These are phyloP conservation scores for Takifugu rubripes DNA, from an alignment of 2,797 vertebrate genomes.

Conservation along the genomic window DNA sequence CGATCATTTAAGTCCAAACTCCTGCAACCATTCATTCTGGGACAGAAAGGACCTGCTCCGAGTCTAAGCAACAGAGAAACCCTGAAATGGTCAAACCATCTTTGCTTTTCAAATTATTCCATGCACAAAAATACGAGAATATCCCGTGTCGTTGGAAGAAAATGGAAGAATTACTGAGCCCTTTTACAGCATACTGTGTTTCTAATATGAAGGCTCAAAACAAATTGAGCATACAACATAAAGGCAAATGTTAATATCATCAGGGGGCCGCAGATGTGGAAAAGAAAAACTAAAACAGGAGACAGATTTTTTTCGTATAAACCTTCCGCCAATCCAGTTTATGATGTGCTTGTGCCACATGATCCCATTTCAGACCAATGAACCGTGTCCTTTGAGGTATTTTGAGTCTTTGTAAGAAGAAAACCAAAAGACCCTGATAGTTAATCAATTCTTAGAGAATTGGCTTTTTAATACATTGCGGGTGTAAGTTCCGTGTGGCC, in stretches of 20 bases:
- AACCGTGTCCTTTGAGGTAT: conserved; percentile 48
- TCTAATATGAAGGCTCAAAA: conserved; percentile 8
- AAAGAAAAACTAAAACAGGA: conserved; percentile 24
- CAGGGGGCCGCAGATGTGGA: conserved; percentile 40
- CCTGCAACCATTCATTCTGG: too few relatives aligned
- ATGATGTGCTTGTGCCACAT: conserved; percentile 38
- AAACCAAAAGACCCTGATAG: conserved; percentile 34
- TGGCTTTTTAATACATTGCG: conserved; percentile 40
- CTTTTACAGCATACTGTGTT: conserved; percentile 5
- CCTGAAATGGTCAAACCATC: conserved; percentile 6
- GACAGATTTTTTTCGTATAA: conserved; percentile 27
- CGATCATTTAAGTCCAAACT: too few relatives aligned
- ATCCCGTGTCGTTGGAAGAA: conserved; percentile 1
- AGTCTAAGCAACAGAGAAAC: too few relatives aligned
- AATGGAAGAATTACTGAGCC: conserved; percentile 26
- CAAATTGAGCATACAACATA: conserved; percentile 22
- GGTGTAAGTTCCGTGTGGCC: conserved; percentile 32
- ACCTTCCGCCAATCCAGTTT: conserved; percentile 31
- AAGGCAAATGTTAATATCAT: conserved; percentile 35
- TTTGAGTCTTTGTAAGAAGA: conserved; percentile 41
- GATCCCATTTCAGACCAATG: conserved; percentile 54
- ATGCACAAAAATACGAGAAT: conserved; percentile 12
- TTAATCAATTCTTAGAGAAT: conserved; percentile 33
- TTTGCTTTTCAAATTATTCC: conserved; percentile 20
- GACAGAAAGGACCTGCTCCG: too few relatives aligned